Conservation (phyloP, 1,140 invertebrate genomes). For the Drosophila cardini region DNA sequence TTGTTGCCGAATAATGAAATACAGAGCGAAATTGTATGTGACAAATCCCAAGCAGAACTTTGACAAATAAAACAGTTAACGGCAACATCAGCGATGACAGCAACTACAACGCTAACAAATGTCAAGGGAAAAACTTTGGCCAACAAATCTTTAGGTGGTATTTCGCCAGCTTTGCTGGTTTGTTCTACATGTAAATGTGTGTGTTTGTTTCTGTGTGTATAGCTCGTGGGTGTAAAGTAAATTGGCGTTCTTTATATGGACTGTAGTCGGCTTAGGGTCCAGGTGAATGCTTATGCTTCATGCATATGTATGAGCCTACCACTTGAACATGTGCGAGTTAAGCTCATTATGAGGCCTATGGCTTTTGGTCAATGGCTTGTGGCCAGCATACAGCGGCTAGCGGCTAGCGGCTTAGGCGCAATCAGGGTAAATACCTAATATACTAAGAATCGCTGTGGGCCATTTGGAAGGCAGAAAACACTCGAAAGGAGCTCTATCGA, state of each 20-base stretch:
- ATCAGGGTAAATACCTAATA: constrained; percentile 60
- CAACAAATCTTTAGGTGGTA: constrained; percentile 12
- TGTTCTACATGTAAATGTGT: neutral
- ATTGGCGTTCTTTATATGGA: constrained; percentile 27
- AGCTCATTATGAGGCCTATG: constrained; percentile 69
- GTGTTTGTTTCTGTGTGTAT: neutral
- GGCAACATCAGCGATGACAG: constrained; percentile 10
- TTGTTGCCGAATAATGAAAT: constrained; percentile 68
- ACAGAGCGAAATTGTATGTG: constrained; percentile 40
- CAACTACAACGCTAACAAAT: constrained; percentile 13
- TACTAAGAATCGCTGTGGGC: neutral
- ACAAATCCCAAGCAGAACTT: constrained; percentile 62
- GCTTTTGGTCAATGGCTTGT: constrained; percentile 5
- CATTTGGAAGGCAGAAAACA: neutral
- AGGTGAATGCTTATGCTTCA: constrained; percentile 7
- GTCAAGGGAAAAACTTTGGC: constrained; percentile 31
- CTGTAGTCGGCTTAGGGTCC: constrained; percentile 5
- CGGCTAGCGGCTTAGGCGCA: constrained; percentile 45
- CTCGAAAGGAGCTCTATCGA: neutral
- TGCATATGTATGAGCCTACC: constrained; percentile 15
- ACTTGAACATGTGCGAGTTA: constrained; percentile 51
- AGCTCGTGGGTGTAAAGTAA: neutral
- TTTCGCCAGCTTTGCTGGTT: constrained; percentile 19
- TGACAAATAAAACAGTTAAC: constrained; percentile 38
- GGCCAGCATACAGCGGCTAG: too few species aligned